These are phyloP conservation scores for Seira musarum DNA, from an alignment of 2,888 invertebrate genomes.

Conservation along the genomic window DNA sequence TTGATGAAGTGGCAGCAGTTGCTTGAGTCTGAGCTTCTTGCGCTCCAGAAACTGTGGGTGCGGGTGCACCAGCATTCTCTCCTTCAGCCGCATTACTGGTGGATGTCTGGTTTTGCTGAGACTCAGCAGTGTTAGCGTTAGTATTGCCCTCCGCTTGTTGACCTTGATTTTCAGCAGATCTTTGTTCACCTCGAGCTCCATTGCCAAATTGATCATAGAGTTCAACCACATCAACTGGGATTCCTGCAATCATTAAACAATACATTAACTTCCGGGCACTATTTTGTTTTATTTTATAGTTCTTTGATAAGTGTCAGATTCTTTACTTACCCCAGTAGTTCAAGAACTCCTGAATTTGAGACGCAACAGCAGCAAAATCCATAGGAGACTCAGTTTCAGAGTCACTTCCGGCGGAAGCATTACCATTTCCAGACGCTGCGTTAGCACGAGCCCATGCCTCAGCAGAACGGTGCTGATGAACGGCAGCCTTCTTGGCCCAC, in stretches of 20 bases:
- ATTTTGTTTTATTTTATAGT: background rate
- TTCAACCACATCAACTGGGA: conserved; percentile 69
- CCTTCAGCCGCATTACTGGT: background rate
- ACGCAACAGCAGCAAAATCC: conserved; percentile 64
- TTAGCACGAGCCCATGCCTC: conserved; percentile 60
- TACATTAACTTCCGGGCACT: conserved; percentile 12
- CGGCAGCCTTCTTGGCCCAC: conserved; percentile 63
- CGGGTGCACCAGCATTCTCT: background rate
- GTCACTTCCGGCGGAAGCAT: conserved; percentile 32
- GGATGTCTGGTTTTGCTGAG: conserved; percentile 10
- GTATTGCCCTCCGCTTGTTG: conserved; percentile 19
- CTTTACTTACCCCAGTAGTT: conserved; percentile 65
- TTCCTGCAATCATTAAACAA: conserved; percentile 60
- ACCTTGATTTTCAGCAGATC: conserved; percentile 48
- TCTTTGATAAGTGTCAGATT: background rate
- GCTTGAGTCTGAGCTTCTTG: background rate
- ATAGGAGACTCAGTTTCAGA: conserved; percentile 27
- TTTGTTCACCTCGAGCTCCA: conserved; percentile 42
- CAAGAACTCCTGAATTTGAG: conserved; percentile 67
- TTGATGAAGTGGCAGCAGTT: conserved; percentile 24
- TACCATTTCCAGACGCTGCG: conserved; percentile 26
- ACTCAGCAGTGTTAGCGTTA: conserved; percentile 8
- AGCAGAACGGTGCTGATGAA: conserved; percentile 62
- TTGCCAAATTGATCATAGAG: conserved; percentile 67
- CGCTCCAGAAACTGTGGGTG: background rate